Evolutionary conservation across 2,113 vertebrate species (phyloP).

Genomic region (Aramus guarauna): DNA sequence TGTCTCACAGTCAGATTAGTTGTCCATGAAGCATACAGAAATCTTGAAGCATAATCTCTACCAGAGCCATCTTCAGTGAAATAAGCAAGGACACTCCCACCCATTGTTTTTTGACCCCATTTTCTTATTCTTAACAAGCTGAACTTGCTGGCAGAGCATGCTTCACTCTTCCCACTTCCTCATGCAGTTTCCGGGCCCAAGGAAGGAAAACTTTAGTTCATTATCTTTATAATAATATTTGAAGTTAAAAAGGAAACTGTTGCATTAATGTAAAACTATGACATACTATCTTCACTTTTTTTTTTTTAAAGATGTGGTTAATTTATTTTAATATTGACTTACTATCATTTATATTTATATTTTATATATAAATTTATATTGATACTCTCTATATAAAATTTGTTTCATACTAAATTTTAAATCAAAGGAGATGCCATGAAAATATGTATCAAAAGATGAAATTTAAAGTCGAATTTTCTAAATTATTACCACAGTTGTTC

Average conservation of each 20-base stretch:
- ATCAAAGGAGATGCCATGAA: not conserved
- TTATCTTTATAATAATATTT: not conserved
- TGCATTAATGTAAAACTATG: not conserved
- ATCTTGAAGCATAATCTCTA: not conserved
- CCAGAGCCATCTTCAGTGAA: not conserved
- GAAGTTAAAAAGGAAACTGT: not conserved
- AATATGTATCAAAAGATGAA: not conserved
- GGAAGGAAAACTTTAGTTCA: not conserved
- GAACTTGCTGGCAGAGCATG: not conserved
- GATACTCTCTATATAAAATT: not conserved
- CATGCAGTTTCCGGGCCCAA: not conserved
- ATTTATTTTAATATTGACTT: not conserved
- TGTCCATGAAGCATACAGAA: not conserved
- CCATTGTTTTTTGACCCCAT: not conserved
- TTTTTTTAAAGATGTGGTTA: not conserved
- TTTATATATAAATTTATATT: not conserved
- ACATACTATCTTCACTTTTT: not conserved
- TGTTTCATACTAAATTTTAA: not conserved
- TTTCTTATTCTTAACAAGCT: not conserved
- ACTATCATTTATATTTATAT: not conserved
- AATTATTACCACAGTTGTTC: not conserved
- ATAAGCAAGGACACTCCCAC: not conserved
- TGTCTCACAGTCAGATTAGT: not conserved
- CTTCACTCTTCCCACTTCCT: not conserved
- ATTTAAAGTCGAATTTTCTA: not conserved